Conservation (phyloP, 2,888 invertebrate genomes). For the Melanchra persicariae region DNA sequence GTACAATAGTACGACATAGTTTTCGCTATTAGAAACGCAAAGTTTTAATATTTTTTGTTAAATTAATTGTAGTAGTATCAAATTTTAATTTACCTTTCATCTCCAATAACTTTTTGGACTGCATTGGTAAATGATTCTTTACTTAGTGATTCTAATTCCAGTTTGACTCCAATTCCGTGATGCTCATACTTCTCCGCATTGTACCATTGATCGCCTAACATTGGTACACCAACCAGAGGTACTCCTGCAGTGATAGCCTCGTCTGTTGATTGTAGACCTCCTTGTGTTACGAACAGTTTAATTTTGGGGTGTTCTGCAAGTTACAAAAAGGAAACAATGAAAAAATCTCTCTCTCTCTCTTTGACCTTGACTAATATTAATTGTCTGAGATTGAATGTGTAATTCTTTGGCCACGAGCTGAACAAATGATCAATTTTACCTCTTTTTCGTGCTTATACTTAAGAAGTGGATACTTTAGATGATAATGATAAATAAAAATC, state of each 20-base stretch:
- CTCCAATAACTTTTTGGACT: conserved; percentile 69
- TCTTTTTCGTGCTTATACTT: too few species aligned
- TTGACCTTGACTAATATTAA: too few species aligned
- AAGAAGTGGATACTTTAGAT: too few species aligned
- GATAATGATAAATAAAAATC: too few species aligned
- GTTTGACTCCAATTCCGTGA: conserved; percentile 71
- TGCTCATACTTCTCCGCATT: conserved; percentile 78
- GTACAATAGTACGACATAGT: too few species aligned
- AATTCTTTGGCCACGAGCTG: too few species aligned
- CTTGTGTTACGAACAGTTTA: conserved; percentile 87
- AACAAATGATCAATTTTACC: too few species aligned
- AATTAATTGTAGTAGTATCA: too few species aligned
- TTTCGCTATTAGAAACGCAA: too few species aligned
- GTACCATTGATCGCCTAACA: conserved; percentile 83
- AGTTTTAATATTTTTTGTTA: too few species aligned
- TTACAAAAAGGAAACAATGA: not conserved
- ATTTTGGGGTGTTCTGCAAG: conserved; percentile 72
- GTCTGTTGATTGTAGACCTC: conserved; percentile 86
- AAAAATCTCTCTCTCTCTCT: too few species aligned
- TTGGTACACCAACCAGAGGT: conserved; percentile 82
- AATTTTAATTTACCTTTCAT: conserved; percentile 68
- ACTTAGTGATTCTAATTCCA: conserved; percentile 69
- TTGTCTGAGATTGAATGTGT: too few species aligned
- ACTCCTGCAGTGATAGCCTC: conserved; percentile 84
- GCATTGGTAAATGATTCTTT: conserved; percentile 71